phyloP scores from a whole-genome alignment of 2,797 vertebrate genomes.

The Pseudomugil gertrudae region DNA sequence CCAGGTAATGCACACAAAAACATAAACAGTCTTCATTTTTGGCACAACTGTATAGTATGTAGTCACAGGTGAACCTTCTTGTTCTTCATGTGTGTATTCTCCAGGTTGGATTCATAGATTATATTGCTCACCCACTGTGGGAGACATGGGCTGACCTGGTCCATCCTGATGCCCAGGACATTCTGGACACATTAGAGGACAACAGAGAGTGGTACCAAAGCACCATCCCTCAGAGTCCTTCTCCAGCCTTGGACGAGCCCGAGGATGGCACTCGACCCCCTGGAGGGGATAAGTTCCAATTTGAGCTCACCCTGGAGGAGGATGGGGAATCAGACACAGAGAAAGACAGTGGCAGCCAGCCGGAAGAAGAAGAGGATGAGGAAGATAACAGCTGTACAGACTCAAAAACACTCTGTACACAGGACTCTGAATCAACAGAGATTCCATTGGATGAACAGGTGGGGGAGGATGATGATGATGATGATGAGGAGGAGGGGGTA shows the following conservation, averaged over 20 bases:
- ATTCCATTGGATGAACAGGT: slow-evolving; percentile 95
- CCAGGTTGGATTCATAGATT: slow-evolving; percentile 98
- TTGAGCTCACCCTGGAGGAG: slow-evolving; percentile 97
- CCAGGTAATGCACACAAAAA: slow-evolving; percentile 82
- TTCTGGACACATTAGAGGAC: slow-evolving; percentile 97
- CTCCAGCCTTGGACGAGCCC: slow-evolving; percentile 89
- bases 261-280: slow-evolving; percentile 89
- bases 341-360: slow-evolving; percentile 96
- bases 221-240: slow-evolving; percentile 99
- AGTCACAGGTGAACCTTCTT: background rate
- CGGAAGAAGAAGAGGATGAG: slow-evolving; percentile 90
- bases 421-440: slow-evolving; percentile 98
- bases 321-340: slow-evolving; percentile 97
- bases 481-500: slow-evolving; percentile 75
- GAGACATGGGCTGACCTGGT: slow-evolving; percentile 99
- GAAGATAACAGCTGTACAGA: slow-evolving; percentile 97
- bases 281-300: slow-evolving; percentile 97
- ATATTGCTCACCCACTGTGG: slow-evolving; percentile 98
- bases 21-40: too few relatives aligned
- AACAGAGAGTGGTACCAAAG: slow-evolving; percentile 99
- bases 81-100: background rate
- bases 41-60: background rate
- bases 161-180: slow-evolving; percentile 97
- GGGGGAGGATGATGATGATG: slow-evolving; percentile 87
- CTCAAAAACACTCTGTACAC: slow-evolving; percentile 98